Evolutionary conservation across 2,888 invertebrate species (phyloP).

Genomic region (Caenorhabditis parvicauda): DNA sequence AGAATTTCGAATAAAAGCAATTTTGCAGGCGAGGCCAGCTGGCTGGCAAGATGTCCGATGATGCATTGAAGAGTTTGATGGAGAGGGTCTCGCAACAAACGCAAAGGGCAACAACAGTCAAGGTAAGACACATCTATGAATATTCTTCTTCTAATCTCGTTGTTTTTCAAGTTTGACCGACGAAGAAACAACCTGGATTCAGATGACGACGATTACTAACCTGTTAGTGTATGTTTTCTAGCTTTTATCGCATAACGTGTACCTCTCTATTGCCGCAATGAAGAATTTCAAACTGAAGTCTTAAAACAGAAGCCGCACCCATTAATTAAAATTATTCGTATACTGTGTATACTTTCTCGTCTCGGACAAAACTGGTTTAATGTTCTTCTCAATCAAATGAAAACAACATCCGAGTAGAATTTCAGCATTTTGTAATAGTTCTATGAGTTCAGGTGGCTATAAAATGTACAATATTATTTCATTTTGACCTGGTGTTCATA

Average conservation of each 20-base stretch:
- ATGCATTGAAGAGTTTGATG: conserved; percentile 50
- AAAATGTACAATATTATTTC: too few relatives aligned
- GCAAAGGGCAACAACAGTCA: conserved; percentile 53
- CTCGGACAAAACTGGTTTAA: too few relatives aligned
- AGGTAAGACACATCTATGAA: conserved; percentile 19
- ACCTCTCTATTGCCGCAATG: neutral
- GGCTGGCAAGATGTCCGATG: conserved; percentile 56
- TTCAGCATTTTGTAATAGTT: too few relatives aligned
- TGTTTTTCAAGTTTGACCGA: conserved; percentile 55
- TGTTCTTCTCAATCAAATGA: too few relatives aligned
- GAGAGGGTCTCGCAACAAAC: conserved; percentile 53
- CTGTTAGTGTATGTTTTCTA: too few relatives aligned
- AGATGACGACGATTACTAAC: conserved; percentile 64
- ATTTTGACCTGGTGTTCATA: too few relatives aligned
- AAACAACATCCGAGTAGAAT: too few relatives aligned
- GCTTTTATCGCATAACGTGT: neutral
- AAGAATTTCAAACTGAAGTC: conserved; percentile 3
- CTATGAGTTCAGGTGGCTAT: too few relatives aligned
- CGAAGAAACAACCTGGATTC: conserved; percentile 59
- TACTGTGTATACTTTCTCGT: too few relatives aligned
- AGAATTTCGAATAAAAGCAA: neutral
- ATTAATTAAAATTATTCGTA: too few relatives aligned
- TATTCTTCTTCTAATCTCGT: neutral
- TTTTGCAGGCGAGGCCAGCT: conserved; percentile 57
- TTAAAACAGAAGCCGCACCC: too few relatives aligned